Evolutionary conservation across 2,888 invertebrate genomes (phyloP).

Genomic region (Neoitamus cyanurus): DNA sequence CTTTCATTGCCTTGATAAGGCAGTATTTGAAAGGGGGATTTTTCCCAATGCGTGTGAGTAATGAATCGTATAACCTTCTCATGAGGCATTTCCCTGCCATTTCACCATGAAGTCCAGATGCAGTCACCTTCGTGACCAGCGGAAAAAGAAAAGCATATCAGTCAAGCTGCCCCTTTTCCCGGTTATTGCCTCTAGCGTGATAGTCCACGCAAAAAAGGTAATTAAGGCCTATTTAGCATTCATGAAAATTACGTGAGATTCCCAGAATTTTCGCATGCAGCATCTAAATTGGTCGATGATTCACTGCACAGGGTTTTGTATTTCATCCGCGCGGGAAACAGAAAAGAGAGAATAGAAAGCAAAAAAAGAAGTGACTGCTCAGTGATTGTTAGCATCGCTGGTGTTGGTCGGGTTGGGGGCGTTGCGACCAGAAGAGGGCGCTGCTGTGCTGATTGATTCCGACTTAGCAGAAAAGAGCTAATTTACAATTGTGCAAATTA

Average conservation of each 20-base stretch:
- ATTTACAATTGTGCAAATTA: constrained; percentile 32
- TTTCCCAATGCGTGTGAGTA: neutral
- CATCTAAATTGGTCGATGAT: constrained; percentile 20
- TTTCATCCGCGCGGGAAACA: neutral
- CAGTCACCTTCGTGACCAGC: neutral
- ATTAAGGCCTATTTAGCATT: constrained; percentile 5
- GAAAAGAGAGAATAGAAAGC: neutral
- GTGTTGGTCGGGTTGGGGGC: neutral
- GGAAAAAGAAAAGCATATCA: neutral
- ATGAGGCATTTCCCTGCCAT: neutral
- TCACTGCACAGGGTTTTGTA: constrained; percentile 5
- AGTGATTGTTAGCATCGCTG: neutral
- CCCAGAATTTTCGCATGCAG: constrained; percentile 23
- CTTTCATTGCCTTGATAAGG: neutral
- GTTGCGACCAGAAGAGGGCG: neutral
- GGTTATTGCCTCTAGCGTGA: neutral
- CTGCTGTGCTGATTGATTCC: constrained; percentile 25
- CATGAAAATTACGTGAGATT: constrained; percentile 1
- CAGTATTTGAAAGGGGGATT: neutral
- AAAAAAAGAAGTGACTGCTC: neutral
- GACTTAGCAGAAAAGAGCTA: constrained; percentile 13
- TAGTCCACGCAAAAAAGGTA: neutral
- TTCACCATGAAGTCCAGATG: neutral
- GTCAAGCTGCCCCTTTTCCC: neutral
- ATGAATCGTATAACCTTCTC: neutral